Percentiles rank a stretch among this genome's conserved stretches.
Conservation (phyloP, 2,797 vertebrate species). For the Bradypodion ventrale region DNA sequence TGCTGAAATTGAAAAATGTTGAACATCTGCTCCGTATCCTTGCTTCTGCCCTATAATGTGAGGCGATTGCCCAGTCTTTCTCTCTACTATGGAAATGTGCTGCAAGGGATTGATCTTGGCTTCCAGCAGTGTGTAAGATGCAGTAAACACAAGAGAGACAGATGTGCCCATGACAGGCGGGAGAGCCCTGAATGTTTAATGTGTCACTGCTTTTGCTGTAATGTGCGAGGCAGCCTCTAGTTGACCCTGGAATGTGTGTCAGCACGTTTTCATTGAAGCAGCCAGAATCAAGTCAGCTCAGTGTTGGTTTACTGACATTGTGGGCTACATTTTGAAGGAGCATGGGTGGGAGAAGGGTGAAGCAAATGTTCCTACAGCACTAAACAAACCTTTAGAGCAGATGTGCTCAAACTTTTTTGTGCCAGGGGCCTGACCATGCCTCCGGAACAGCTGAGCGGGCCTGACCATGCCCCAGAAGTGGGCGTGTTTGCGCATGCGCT, state of each 20-base stretch:
- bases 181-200: slow-evolving; percentile 17
- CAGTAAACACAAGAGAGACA: background rate
- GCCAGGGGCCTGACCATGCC: too few relatives aligned
- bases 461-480: too few relatives aligned
- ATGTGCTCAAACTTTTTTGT: too few relatives aligned
- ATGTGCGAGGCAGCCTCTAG: background rate
- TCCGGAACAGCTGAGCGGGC: too few relatives aligned
- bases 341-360: background rate
- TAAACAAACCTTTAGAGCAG: background rate
- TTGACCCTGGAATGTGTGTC: background rate
- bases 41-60: background rate
- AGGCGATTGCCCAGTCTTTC: background rate
- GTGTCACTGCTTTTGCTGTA: slow-evolving; percentile 5
- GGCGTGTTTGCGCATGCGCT: too few relatives aligned
- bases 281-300: background rate
- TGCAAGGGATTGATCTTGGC: background rate
- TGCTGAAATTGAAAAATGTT: background rate
- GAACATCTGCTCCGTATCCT: background rate
- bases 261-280: background rate
- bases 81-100: background rate
- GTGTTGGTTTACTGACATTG: background rate
- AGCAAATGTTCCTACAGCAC: background rate
- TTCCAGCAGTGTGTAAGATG: background rate
- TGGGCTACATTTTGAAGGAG: background rate
- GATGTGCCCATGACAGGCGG: background rate